Evolutionary conservation across 2,888 invertebrate genomes (phyloP), one percentile per base, ranked within the genome.

Genomic region (Cataglyphis albicans): DNA sequence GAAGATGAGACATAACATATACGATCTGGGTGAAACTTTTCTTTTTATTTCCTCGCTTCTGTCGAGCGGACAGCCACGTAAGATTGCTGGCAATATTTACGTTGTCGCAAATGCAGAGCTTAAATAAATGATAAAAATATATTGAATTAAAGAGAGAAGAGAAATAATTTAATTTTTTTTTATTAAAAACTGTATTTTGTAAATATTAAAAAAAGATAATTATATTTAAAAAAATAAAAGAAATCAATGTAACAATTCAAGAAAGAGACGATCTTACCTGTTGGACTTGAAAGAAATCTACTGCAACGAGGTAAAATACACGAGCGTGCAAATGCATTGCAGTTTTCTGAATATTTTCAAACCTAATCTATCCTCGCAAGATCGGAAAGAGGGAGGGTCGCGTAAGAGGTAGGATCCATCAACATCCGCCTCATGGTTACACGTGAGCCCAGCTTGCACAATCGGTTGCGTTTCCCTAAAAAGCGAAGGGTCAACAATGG

Each of bases 401-500:
- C 70, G 76, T 59, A 73, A 72, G 63, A 84, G 87, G 72, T 81
- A 84, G 78, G 78, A 78, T 87, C 82, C 82, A 85, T 84, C 87
- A 78, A 86, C 84, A 85, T 90, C 85, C 87, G 83, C 67, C 82
- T 83, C 73, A 73, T 82, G 78, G 88, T 89, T 92, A 91, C 89
- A 89, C 87, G 86, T 83, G 89, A 87, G 84, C 89, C 82, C 61
- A 73, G 83, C 86, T 90, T 90, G 90, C 90, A 90, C 92, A 91
- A 92, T 92, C 90, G 91, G 85, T 85, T 83, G 87, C 88, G 86
- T 89, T 93, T 93, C 92, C 92, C 90, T 83, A 89, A 91, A 93
- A 93, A 89, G 83, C 82, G 88, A 87, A 87, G 88, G 88, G 88
- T 88, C 89, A 88, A 94, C 93, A 94, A 94, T 94, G 87, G 92